Base-by-base conservation (phyloP, 2,113 vertebrate genomes). In the Catharus minimus region DNA sequence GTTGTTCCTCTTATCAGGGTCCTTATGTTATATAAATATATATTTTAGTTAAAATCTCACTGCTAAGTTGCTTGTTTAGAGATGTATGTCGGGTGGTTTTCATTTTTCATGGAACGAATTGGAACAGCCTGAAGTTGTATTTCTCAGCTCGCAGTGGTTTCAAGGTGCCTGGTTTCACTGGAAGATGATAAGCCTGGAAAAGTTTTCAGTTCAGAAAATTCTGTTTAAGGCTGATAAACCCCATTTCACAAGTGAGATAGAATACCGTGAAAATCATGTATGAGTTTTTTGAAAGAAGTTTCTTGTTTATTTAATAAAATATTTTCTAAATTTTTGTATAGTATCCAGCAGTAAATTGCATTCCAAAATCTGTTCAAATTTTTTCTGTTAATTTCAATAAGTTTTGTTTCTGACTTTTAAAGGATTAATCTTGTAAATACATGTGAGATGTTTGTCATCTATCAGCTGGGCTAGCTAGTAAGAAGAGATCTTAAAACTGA, bases 31-130 rank as follows among this genome's bases (percentile, higher is more conserved):
- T 53, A 30, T 74, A 77, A 91, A 75, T 50, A 53, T 1, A 46
- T 64, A 11, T 53, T 92, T 61, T 57, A 87, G 26, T 75, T 84
- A 65, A 82, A 84, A 79, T 73, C 14, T 13, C 27, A 33, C 53
- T 57, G 14, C 7, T 75, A 26, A 57, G 2, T 75, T 68, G 47
- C n/a, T 82, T 93, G 13, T n/a, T 80, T 33, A 61, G 55, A 68
- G 22, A 38, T 41, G 5, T 36, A 28, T 28, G 2, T 53, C 0
- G 0, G 2, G 2, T 72, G 10, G 1, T 21, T 72, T 85, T 79
- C 74, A 18, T 50, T 77, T 88, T 73, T 55, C 15, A 12, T 78
- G 2, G 43, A 52, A 20, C 2, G 1, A 44, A 9, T 53, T 83
- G 41, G 14, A 71, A 12, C 18, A 67, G 19, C 27, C 28, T 89